Conservation (phyloP, 2,113 vertebrate species). For the Lutjanus erythropterus region DNA sequence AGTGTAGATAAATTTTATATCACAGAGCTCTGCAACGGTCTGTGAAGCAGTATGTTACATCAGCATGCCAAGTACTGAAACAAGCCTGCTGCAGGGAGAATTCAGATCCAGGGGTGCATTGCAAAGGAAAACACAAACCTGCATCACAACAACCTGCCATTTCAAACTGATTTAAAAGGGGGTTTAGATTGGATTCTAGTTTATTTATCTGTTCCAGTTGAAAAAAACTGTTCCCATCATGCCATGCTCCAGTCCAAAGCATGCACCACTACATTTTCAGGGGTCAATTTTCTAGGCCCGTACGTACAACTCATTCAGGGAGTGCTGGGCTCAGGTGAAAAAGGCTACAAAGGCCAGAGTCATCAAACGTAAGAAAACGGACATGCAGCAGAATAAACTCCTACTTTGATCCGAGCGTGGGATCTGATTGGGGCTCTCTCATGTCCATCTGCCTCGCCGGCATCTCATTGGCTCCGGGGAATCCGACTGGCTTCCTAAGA, state of each 20-base stretch:
- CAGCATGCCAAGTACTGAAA: conserved; percentile 74
- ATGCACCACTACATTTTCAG: conserved; percentile 77
- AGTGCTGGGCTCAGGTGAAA: conserved; percentile 66
- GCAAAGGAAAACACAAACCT: conserved; percentile 64
- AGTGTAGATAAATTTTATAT: conserved; percentile 41
- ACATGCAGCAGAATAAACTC: conserved; percentile 88
- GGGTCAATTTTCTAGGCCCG: conserved; percentile 31
- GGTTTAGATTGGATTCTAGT: conserved; percentile 28
- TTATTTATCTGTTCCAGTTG: conserved; percentile 27
- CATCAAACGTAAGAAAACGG: conserved; percentile 78
- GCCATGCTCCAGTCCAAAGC: conserved; percentile 85
- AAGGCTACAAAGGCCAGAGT: conserved; percentile 58
- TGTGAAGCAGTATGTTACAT: conserved; percentile 53
- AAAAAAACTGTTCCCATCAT: conserved; percentile 77
- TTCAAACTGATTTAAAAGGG: conserved; percentile 24
- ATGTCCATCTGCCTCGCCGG: conserved; percentile 88
- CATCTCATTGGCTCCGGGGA: conserved; percentile 88
- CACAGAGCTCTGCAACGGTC: conserved; percentile 39
- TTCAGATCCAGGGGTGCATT: conserved; percentile 46
- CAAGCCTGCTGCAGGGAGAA: conserved; percentile 59
- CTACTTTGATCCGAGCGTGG: conserved; percentile 90
- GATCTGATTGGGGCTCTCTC: conserved; percentile 89
- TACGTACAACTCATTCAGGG: conserved; percentile 56
- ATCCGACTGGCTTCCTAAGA: conserved; percentile 88
- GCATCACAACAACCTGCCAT: conserved; percentile 50